Conservation (phyloP, 2,797 vertebrate genomes). For the Arctocebus calabarensis region DNA sequence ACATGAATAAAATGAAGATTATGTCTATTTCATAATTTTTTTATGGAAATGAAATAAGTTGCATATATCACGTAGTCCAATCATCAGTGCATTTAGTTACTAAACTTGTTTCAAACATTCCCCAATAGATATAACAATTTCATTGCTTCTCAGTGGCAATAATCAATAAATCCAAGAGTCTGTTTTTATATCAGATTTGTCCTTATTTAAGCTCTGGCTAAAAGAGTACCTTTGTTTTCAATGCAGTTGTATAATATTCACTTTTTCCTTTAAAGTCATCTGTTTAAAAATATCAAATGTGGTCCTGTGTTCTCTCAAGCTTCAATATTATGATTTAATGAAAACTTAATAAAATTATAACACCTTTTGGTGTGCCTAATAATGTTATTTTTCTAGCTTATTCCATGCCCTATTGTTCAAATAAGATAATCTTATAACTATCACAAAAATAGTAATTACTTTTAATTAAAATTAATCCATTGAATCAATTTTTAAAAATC, state of each 20-base stretch:
- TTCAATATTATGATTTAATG: neutral
- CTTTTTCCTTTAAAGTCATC: neutral
- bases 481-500: neutral
- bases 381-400: slow-evolving; percentile 7
- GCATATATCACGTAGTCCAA: neutral
- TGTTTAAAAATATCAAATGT: slow-evolving; percentile 29
- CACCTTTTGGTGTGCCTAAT: neutral
- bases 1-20: neutral
- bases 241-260: neutral
- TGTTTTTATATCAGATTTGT: neutral
- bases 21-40: neutral
- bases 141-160: neutral
- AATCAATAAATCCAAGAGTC: neutral
- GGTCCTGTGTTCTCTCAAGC: neutral
- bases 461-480: slow-evolving; percentile 50
- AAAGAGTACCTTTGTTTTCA: neutral
- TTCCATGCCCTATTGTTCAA: slow-evolving; percentile 8
- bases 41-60: neutral
- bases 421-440: slow-evolving; percentile 19
- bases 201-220: neutral
- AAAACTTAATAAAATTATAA: neutral
- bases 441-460: slow-evolving; percentile 40
- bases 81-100: neutral
- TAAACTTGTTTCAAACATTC: neutral
- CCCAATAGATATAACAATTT: neutral